Evolutionary conservation across 2,113 vertebrate genomes (phyloP).

Genomic region (Saimiri boliviensis): DNA sequence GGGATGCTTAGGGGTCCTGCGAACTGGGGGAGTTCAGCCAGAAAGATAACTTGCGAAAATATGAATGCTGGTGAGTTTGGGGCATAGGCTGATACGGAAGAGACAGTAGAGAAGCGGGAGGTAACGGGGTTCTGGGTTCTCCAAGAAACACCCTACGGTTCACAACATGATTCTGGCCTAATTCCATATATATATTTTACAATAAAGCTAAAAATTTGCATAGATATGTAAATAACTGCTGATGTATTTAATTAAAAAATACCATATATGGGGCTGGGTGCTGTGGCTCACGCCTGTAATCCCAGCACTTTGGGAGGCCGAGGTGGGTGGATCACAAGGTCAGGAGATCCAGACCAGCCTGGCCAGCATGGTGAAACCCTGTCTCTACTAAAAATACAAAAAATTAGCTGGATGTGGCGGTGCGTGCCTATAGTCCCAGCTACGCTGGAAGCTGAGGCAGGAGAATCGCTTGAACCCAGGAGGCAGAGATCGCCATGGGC

Average conservation of each 20-base stretch:
- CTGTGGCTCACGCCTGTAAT: no score
- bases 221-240: not conserved
- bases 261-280: no score
- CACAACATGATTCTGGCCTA: not conserved
- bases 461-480: no score
- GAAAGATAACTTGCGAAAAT: not conserved
- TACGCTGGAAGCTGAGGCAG: no score
- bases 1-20: not conserved
- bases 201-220: not conserved
- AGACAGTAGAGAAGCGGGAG: not conserved
- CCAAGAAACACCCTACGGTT: not conserved
- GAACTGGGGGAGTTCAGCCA: not conserved
- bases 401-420: no score
- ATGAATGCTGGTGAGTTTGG: not conserved
- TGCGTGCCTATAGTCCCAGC: no score
- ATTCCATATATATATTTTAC: not conserved
- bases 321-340: no score
- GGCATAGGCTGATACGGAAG: not conserved
- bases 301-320: no score
- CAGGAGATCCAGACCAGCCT: no score
- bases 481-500: no score
- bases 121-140: not conserved
- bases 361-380: no score
- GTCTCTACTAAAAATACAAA: no score
- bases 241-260: not conserved